Evolutionary conservation across 2,888 invertebrate species (phyloP), one percentile per base, ranked within the genome.

Genomic region (Chloromyia formosa): DNA sequence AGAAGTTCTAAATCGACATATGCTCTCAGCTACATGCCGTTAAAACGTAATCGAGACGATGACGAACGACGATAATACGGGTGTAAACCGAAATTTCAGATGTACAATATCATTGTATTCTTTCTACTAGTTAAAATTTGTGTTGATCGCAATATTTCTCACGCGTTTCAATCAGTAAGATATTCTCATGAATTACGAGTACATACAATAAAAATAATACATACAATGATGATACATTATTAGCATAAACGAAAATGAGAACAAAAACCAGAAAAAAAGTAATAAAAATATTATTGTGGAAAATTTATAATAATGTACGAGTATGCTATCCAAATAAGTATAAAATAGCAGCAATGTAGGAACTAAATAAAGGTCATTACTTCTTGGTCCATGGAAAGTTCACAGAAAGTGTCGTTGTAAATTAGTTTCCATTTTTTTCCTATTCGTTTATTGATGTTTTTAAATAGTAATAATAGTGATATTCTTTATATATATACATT

Each of bases 401-500:
- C 27, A 35, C 27, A 35, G 7, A 35, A 42, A 53, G 23, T 42
- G 23, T 53, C 53, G 68, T 69, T 69, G 68, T 69, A 69, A 53
- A 42, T 69, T 49, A 69, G 68, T 69, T 69, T 53, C 27, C 27
- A 35, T 35, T 35, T 35, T 54, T 49, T 23, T 53, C 42, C 53
- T 18, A 40, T 35, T 35, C 7, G 27, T 35, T 56, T 71, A 40
- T 10, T 49, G 40, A 40, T 64, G 35, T 53, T 69, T 69, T 56
- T 40, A 53, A 27, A 23, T 16, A 22, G 7, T 35, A 35, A 35
- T 35, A 53, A 69, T 69, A 35, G 54, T 69, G 53, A 56, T 71
- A 71, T 71, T 71, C 71, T 71, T 71, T 58, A 71, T 58, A 71
- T 35, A 35, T 16, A 58, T 58, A 40, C 71, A 71, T 71, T 71